Percentiles rank a stretch among this genome's conserved stretches.
Evolutionary conservation across 2,113 vertebrate species (phyloP).

Genomic region (Microtus ochrogaster): DNA sequence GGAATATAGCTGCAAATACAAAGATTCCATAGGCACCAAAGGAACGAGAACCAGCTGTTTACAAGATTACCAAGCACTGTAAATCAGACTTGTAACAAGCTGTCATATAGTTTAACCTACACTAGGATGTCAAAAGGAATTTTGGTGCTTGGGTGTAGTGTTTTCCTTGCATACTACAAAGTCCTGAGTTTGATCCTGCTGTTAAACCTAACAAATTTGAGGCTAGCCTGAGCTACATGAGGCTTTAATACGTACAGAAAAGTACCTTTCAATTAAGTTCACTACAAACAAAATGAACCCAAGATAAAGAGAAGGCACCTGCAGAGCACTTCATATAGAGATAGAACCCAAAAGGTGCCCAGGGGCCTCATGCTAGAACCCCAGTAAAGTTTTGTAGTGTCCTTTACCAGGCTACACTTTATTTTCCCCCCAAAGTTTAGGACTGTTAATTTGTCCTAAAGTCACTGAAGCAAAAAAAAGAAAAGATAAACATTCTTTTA

Average conservation of each 20-base stretch:
- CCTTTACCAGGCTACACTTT: too few relatives aligned
- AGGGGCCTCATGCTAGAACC: not conserved
- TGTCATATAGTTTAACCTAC: not conserved
- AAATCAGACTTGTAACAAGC: not conserved
- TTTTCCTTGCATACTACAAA: not conserved
- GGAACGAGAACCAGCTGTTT: not conserved
- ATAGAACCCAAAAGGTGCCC: not conserved
- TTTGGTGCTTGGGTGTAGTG: not conserved
- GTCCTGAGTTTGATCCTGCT: not conserved
- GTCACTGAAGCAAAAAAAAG: conserved; percentile 86
- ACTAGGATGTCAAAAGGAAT: not conserved
- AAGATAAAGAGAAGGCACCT: not conserved
- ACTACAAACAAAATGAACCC: not conserved
- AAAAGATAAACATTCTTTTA: conserved; percentile 88
- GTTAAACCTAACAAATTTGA: not conserved
- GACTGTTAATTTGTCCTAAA: conserved; percentile 90
- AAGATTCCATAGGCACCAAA: not conserved
- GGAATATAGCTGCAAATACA: not conserved
- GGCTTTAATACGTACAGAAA: not conserved
- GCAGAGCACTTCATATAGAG: not conserved
- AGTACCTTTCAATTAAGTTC: not conserved
- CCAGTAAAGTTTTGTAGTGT: not conserved
- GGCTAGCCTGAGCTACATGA: not conserved
- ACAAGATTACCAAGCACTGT: not conserved
- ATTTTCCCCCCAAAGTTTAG: conserved; percentile 82